Evolutionary conservation across 1,140 invertebrate genomes (phyloP), one percentile per base, ranked within the genome.

Genomic region (Platyscapa corneri): DNA sequence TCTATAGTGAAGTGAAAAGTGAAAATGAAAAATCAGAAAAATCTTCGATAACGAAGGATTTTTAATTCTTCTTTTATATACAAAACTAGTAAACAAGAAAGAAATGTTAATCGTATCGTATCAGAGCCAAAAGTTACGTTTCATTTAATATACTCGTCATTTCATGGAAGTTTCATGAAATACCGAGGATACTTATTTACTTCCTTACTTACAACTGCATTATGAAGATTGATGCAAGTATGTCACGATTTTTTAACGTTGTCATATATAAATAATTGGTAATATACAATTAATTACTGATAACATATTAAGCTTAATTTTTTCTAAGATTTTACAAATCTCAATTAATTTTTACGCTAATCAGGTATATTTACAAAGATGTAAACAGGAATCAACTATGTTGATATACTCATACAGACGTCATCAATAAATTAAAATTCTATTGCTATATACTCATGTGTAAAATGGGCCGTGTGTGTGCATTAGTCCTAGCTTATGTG

Each of bases 141-240:
- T 32, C n/a, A 7, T 60, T 20, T 60, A 3, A 74, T 64, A 39
- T 70, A 39, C 20, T 27, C 42, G 27, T 53, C 2, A 18, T 18
- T 14, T 53, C 46, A 49, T 56, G 6, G 42, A 46, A 84, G 46
- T 84, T n/a, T 84, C 32, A 84, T 49, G 53, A 84, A 60, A 75
- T 84, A 84, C 75, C 49, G 42, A 42, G 42, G 78, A 49, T 18
- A 84, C 39, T 84, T 78, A n/a, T 46, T 76, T 76, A 34, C 42
- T 42, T 42, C 53, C 30, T 84, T 77, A 37, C 75, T 84, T 77
- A 65, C 74, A 77, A 53, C 75, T 84, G 75, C 42, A 84, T 84
- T 18, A 70, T 70, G 18, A 20, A 70, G 67, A 70, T 37, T 37
- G 32, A 56, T 10, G 12, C 27, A 20, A 67, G 39, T 77, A 42